Percentiles rank a stretch among this genome's conserved stretches.
Conservation (phyloP, 2,113 vertebrate species). For the Asarcornis scutulata region DNA sequence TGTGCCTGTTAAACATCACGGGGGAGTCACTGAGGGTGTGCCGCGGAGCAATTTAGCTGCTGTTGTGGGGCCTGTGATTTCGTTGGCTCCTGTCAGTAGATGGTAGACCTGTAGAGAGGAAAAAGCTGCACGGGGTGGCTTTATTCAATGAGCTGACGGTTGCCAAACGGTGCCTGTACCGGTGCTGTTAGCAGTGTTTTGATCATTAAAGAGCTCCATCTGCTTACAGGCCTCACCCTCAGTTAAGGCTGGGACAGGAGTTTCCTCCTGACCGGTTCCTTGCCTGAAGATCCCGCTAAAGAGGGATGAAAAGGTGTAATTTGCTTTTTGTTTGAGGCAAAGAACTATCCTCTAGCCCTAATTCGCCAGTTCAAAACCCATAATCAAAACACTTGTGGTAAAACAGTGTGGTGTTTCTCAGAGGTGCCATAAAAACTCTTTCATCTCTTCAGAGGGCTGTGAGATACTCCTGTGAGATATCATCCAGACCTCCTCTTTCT, state of each 20-base stretch:
- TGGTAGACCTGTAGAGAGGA: neutral
- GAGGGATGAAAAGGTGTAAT: neutral
- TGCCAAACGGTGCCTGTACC: neutral
- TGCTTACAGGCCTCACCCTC: neutral
- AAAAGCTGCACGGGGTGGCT: neutral
- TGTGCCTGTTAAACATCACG: neutral
- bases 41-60: neutral
- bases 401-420: neutral
- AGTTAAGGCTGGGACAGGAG: neutral
- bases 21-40: neutral
- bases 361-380: neutral
- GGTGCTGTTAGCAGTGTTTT: neutral
- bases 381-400: constrained; percentile 1
- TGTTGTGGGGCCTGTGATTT: neutral
- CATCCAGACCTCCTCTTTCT: neutral
- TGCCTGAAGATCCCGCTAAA: neutral
- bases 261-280: neutral
- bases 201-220: neutral
- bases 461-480: neutral
- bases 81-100: neutral
- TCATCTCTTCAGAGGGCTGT: neutral
- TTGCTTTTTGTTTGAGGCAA: neutral
- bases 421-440: neutral
- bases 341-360: neutral
- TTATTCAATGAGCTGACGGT: neutral